Evolutionary conservation across 2,113 vertebrate species (phyloP), one percentile per base, ranked within the genome.

Genomic region (Romanogobio albipinnatus): DNA sequence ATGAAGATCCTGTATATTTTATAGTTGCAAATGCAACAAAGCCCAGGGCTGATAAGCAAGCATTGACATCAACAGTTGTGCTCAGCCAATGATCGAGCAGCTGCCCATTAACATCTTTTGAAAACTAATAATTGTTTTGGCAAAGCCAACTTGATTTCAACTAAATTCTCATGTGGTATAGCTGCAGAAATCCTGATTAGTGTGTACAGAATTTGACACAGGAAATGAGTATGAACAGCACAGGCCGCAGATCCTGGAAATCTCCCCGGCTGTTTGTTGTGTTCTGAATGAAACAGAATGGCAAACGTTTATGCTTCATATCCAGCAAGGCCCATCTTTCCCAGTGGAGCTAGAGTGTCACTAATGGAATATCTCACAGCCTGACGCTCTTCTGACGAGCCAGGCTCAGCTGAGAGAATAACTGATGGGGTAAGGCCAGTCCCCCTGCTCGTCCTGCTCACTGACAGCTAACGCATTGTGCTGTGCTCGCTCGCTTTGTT

Each of bases 281-380:
- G 47, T 68, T 85, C 49, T 79, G 53, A 59, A 85, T 71, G 51
- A 71, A 85, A 79, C 64, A 71, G 84, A 85, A 79, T 59, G 29
- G 64, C 84, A 71, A 79, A 84, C 83, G 24, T 68, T 85, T 79
- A 82, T 71, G 9, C 39, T 59, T 79, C 49, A 56, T 79, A 85
- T 59, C 76, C 76, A 59, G 70, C 62, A 58, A 58, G 62, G 49
- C 75, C 83, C 9, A 68, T 22, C 1, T 7, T 51, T 56, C 83
- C 74, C 75, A 26, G 61, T 77, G 61, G 83, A 84, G 47, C 49
- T 17, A 11, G 75, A 17, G 49, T 78, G 47, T 77, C 83, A 73
- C 83, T 78, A 78, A 84, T 77, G 61, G 82, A 79, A 68, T 79
- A 70, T 85, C 84, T 79, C 84, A 59, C 49, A 79, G 84, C 49